Base-by-base conservation (phyloP, 2,113 vertebrate species). In the Lates calcarifer region DNA sequence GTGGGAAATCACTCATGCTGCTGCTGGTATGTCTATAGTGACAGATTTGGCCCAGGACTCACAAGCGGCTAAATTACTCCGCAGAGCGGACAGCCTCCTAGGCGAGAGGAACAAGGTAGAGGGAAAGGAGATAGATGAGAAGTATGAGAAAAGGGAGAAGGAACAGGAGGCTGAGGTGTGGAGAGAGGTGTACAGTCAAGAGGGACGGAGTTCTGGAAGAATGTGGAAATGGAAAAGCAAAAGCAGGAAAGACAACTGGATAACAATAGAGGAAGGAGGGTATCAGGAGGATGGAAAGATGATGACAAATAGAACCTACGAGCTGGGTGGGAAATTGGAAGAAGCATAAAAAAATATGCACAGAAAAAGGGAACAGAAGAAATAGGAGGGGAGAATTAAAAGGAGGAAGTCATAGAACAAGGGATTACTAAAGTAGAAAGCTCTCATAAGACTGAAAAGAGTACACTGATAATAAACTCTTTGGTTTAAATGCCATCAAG, bases 1-100 rank as follows among this genome's bases (percentile, higher is more conserved):
- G 57, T 79, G 87, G 92, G 92, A 91, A 88, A 92, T 92, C 83
- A 87, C 80, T 79, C 0, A 43, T 75, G 74, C 66, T 83, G 66
- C 71, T 67, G 28, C 78, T 70, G 58, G 62, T 74, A 84, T 83
- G 89, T 87, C 85, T 56, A 24, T 55, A 55, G 83, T 90, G 89
- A 91, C 89, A 91, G 83, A 89, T 90, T 88, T 79, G 73, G 78
- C 67, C 74, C 80, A 68, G 76, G 60, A 85, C 79, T 76, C 83
- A 72, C 79, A n/a, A 35, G 71, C 77, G 64, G 77, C 74, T 91
- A 87, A 91, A 90, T 94, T 84, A 88, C 90, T 89, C 74, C 1
- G n/a, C 80, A 58, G 85, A 79, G 83, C 75, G 61, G 80, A 67
- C 72, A 57, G 39, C 79, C 41, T 79, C 75, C 7, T 4, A 67